Conservation (phyloP, 2,113 vertebrate species). For the Pterocles burchelli region DNA sequence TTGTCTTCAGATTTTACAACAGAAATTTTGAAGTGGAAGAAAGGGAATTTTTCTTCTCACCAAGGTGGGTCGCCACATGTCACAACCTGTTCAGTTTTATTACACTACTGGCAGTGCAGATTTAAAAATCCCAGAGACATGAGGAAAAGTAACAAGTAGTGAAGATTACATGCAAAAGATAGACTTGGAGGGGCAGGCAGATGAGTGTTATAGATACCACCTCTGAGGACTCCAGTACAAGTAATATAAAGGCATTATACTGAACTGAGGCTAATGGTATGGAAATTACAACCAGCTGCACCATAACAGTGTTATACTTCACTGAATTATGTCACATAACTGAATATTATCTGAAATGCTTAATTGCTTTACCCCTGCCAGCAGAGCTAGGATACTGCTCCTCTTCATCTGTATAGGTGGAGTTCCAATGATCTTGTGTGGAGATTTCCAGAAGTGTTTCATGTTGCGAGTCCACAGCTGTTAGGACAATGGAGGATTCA, state of each 20-base stretch:
- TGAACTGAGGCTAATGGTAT: background rate
- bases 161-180: background rate
- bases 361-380: constrained; percentile 28
- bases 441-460: background rate
- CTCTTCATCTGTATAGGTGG: constrained; percentile 19
- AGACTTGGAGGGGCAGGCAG: background rate
- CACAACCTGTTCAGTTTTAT: background rate
- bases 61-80: background rate
- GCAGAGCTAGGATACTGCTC: background rate
- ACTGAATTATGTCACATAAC: background rate
- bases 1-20: background rate
- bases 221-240: background rate
- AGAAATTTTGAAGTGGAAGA: background rate
- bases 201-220: background rate
- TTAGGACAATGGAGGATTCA: constrained; percentile 10
- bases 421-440: background rate
- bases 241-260: background rate
- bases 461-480: background rate
- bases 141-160: background rate
- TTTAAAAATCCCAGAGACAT: background rate
- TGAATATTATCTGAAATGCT: background rate
- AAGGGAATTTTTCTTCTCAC: background rate
- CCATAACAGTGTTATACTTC: background rate
- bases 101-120: background rate
- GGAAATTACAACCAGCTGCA: background rate